phyloP scores from a whole-genome alignment of 2,797 vertebrate species.

The Alfaro cultratus region DNA sequence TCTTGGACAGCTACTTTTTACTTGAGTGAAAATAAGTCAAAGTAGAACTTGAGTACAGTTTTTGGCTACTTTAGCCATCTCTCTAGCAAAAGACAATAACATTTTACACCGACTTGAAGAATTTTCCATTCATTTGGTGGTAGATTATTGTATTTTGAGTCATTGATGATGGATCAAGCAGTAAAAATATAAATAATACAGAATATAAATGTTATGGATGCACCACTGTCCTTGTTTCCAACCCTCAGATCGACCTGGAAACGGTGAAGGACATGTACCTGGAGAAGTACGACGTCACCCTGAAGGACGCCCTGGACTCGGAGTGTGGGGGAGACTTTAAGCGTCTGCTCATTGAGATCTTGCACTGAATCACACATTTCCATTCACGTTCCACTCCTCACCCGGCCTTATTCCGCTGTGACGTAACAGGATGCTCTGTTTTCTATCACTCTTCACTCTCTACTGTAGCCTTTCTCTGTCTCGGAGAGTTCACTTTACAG shows the following conservation, averaged over 20 bases:
- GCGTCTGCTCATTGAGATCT: constrained; percentile 87
- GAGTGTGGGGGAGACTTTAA: constrained; percentile 94
- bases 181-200: background rate
- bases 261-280: constrained; percentile 93
- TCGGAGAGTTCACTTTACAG: constrained; percentile 43
- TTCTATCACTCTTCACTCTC: background rate
- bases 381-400: background rate
- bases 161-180: background rate
- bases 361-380: constrained; percentile 80
- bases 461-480: constrained; percentile 10
- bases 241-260: constrained; percentile 87
- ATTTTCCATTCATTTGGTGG: background rate
- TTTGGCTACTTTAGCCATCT: too few species aligned
- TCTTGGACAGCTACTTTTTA: too few species aligned
- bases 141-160: background rate
- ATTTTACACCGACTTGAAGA: background rate
- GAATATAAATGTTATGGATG: background rate
- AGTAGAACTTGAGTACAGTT: too few species aligned
- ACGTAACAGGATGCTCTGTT: constrained; percentile 7
- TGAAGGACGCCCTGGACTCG: constrained; percentile 88
- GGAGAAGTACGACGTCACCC: constrained; percentile 89
- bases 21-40: too few species aligned
- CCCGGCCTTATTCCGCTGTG: constrained; percentile 27
- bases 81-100: background rate
- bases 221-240: background rate